Evolutionary conservation across 2,113 vertebrate genomes (phyloP), one percentile per base, ranked within the genome.

Genomic region (Onychostruthus taczanowskii): DNA sequence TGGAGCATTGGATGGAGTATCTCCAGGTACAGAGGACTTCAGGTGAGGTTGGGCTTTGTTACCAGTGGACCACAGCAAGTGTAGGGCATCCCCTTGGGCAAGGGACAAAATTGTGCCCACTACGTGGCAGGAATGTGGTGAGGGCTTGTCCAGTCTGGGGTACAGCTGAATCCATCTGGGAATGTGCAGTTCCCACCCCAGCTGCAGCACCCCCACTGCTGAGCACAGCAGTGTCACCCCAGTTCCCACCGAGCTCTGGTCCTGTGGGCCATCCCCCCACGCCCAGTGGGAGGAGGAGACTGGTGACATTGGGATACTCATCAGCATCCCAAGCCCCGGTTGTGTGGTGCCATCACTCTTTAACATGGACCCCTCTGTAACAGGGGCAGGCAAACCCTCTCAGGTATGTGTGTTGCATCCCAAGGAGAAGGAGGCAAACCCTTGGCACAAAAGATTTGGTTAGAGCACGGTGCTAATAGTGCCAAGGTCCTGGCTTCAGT

Each of bases 351-450:
- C 17, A 19, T 24, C 21, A 0, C 41, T 16, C 37, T 44, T 59
- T 61, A 52, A 58, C 0, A 0, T 1, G 5, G 37, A 49, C 2
- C 3, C 19, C 22, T 62, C 49, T 62, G 46, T 33, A n/a, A 41
- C 58, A 83, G 22, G 41, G 28, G 43, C 46, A 73, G 55, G 44
- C 16, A 67, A 50, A 70, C 50, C 6, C 22, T 22, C 69, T 89
- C 55, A 9, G 7, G 43, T 13, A 6, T 18, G 30, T 24, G 24
- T 62, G 46, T 12, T 31, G 56, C 43, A 33, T 21, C 47, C 43
- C 6, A 0, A 56, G 52, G 69, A 74, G 52, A 22, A 67, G 66
- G 26, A 52, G 47, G 18, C 43, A 84, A 72, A 44, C 7, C 37
- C 66, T 7, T 3, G 43, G 9, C n/a, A 55, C 1, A 2, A 28